Evolutionary conservation across 2,797 vertebrate species (phyloP).

Genomic region (Xenentodon cancila): DNA sequence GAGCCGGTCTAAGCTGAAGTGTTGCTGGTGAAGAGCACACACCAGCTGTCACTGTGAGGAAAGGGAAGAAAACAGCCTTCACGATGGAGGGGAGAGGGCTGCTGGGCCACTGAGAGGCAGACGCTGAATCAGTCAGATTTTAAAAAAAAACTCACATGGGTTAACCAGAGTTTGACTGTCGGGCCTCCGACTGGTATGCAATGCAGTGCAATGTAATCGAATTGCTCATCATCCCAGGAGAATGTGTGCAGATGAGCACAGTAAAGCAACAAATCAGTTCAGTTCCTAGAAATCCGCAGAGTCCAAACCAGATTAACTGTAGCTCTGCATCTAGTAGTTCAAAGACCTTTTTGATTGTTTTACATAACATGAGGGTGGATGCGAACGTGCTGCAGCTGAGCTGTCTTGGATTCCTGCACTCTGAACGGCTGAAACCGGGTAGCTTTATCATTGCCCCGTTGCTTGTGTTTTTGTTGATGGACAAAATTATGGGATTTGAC

Average conservation of each 20-base stretch:
- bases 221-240: slow-evolving; percentile 46
- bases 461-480: slow-evolving; percentile 78
- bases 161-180: slow-evolving; percentile 57
- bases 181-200: slow-evolving; percentile 46
- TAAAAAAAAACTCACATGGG: slow-evolving; percentile 66
- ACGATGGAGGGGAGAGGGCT: slow-evolving; percentile 56
- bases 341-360: slow-evolving; percentile 48
- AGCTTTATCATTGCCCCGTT: slow-evolving; percentile 61
- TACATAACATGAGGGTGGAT: slow-evolving; percentile 46
- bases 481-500: slow-evolving; percentile 81
- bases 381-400: slow-evolving; percentile 24
- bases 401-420: slow-evolving; percentile 39
- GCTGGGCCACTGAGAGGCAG: slow-evolving; percentile 57
- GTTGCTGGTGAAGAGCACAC: slow-evolving; percentile 71
- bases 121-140: slow-evolving; percentile 64
- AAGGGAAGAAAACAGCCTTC: slow-evolving; percentile 74
- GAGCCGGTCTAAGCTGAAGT: slow-evolving; percentile 71
- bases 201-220: slow-evolving; percentile 26
- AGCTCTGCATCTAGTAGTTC: slow-evolving; percentile 49
- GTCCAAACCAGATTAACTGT: slow-evolving; percentile 61
- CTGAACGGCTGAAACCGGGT: slow-evolving; percentile 35
- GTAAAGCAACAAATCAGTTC: slow-evolving; percentile 60
- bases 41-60: slow-evolving; percentile 74
- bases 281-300: slow-evolving; percentile 56
- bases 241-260: slow-evolving; percentile 34